Evolutionary conservation across 2,113 vertebrate species (phyloP).

Genomic region (Equus przewalskii): DNA sequence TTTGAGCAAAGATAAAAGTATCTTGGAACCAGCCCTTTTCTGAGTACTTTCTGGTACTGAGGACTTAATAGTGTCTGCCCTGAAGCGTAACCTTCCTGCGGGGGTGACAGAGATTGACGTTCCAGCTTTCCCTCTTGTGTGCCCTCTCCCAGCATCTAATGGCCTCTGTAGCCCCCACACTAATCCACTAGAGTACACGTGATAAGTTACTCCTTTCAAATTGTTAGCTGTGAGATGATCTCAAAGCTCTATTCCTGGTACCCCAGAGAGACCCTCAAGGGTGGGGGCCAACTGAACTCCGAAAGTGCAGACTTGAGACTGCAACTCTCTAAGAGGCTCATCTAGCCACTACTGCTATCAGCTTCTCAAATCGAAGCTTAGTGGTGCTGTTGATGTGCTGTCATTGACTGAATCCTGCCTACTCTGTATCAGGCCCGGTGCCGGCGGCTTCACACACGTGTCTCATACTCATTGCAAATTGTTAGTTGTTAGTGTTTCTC

Average conservation of each 20-base stretch:
- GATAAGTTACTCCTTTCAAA: too few relatives aligned
- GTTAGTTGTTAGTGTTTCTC: neutral
- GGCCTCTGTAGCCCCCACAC: neutral
- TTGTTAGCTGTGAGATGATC: neutral
- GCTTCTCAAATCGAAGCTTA: neutral
- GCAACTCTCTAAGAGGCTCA: neutral
- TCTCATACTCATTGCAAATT: neutral
- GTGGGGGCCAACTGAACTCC: neutral
- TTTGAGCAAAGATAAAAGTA: neutral
- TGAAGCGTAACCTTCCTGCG: neutral
- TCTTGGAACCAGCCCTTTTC: neutral
- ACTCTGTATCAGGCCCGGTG: rapidly evolving
- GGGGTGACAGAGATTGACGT: neutral
- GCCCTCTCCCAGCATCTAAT: neutral
- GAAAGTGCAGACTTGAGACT: neutral
- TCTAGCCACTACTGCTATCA: too few relatives aligned
- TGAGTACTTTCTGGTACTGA: neutral
- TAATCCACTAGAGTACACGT: neutral
- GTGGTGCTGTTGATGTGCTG: neutral
- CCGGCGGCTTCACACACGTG: rapidly evolving
- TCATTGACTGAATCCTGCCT: too few relatives aligned
- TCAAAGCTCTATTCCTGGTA: neutral
- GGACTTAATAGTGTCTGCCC: neutral
- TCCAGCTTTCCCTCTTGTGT: neutral
- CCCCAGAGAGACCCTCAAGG: neutral